Conservation (phyloP, 2,888 invertebrate species). For the Hartigia nigra region DNA sequence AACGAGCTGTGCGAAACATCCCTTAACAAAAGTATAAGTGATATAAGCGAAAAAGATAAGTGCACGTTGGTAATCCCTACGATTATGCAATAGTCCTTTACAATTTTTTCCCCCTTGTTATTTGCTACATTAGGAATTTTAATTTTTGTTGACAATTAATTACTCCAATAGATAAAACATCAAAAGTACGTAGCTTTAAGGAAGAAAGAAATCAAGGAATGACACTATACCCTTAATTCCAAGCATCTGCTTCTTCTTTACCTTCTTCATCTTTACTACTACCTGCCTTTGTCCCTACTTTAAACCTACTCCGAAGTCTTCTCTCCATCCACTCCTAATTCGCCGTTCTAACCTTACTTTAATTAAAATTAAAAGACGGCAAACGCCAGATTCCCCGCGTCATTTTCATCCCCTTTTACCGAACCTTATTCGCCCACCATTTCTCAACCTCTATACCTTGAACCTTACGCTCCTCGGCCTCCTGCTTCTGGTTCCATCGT, state of each 20-base stretch:
- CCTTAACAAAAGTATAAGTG: background rate
- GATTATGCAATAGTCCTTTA: no score
- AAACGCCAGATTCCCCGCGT: constrained; percentile 51
- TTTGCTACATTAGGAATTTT: no score
- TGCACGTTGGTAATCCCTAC: background rate
- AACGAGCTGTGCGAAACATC: background rate
- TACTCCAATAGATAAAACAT: constrained; percentile 12
- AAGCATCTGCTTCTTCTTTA: constrained; percentile 38
- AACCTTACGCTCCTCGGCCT: constrained; percentile 31
- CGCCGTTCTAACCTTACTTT: constrained; percentile 50
- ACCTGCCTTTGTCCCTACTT: no score
- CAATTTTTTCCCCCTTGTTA: no score
- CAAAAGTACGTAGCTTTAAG: constrained; percentile 7
- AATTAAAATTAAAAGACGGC: constrained; percentile 65
- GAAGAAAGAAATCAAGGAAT: constrained; percentile 12
- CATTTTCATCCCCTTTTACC: constrained; percentile 43
- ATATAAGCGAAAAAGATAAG: background rate
- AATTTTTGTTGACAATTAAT: no score
- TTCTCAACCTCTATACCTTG: constrained; percentile 18
- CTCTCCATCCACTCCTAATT: background rate
- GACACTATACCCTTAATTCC: constrained; percentile 26
- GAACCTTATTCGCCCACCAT: constrained; percentile 20
- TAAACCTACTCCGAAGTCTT: background rate
- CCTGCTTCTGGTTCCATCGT: background rate
- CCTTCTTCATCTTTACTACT: constrained; percentile 19